Evolutionary conservation across 1,140 invertebrate genomes (phyloP), one percentile per base, ranked within the genome.

Genomic region (Eupristina koningsbergeri): DNA sequence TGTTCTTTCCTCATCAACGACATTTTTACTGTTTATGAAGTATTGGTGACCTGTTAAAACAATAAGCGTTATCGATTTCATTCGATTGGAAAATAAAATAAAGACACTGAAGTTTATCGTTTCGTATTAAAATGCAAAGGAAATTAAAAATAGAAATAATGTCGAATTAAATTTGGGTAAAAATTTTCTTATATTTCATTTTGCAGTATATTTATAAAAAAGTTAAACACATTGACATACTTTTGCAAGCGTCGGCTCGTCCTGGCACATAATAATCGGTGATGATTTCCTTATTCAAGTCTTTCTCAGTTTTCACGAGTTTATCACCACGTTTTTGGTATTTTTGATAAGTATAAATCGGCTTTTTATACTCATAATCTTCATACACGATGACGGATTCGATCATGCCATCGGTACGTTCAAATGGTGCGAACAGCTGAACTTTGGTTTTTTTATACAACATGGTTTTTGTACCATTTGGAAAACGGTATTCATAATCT

Each of bases 391-490:
- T 95, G 11, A 97, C 91, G 87, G 94, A 94, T 85, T 94, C 94
- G 0, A 96, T 91, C 19, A 97, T 85, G 5, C 96, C 96, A 89
- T 97, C 95, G 0, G 90, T 92, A 86, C 95, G 93, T 5, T 94
- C 93, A 88, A 97, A 97, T 0, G 95, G 96, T 0, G 96, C 94
- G 89, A 95, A 97, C 82, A 96, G 94, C 88, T 98, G 96, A 1
- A 97, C 92, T 71, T 96, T 93, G 0, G 94, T 93, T 87, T 96
- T 95, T 88, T 97, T 97, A 87, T 96, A 98, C 47, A 94, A 92
- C 41, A 95, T 94, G 0, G 91, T 94, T 91, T 96, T 97, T 50
- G 93, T 93, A 5, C 95, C 95, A 63, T 94, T 93, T 0, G 96
- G 96, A 91, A 96, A 98, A 31, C 96, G 93, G 87, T 93, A 94